Evolutionary conservation across 1,140 invertebrate species (phyloP), one percentile per base, ranked within the genome.

Genomic region (Drosophila paulistorum): DNA sequence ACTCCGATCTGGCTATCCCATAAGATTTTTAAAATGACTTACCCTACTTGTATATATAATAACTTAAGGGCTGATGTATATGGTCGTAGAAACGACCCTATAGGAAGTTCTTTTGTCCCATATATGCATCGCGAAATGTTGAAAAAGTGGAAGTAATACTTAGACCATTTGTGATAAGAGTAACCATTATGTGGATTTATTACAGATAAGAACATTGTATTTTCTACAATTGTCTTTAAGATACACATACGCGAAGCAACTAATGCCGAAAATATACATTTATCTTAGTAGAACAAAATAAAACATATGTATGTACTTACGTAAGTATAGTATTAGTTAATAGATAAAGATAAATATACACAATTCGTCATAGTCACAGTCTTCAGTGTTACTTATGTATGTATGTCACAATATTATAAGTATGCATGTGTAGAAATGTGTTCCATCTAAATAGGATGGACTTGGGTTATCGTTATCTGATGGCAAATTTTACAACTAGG

Each of bases 311-410:
- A 51, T 33, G 42, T 63, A 51, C 41, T 45, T 48, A 63, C 42
- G 42, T 48, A 48, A 30, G 14, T 63, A 51, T 48, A 51, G 61
- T 63, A 23, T 48, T 45, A 33, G 26, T 42, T 63, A 35, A 63
- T 42, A 63, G 42, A 63, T 63, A 63, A 59, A 59, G 33, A 59
- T 59, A 59, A 63, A 63, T 63, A 63, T 63, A 63, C 61, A 63
- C 61, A 63, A 33, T 63, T 63, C 39, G 61, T 63, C 61, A 63
- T 37, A 45, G 61, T 63, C 61, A 63, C 61, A 63, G 61, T 63
- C 61, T 63, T 63, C 61, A 45, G 61, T 51, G 42, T 63, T 63
- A 33, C 61, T 51, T 63, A 45, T 63, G 61, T 63, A 63, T 17
- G 41, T 63, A 63, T 63, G 61, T 63, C 61, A 63, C 42, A 63